Evolutionary conservation across 2,797 vertebrate genomes (phyloP), one percentile per base, ranked within the genome.

Genomic region (Sebastolobus altivelis): DNA sequence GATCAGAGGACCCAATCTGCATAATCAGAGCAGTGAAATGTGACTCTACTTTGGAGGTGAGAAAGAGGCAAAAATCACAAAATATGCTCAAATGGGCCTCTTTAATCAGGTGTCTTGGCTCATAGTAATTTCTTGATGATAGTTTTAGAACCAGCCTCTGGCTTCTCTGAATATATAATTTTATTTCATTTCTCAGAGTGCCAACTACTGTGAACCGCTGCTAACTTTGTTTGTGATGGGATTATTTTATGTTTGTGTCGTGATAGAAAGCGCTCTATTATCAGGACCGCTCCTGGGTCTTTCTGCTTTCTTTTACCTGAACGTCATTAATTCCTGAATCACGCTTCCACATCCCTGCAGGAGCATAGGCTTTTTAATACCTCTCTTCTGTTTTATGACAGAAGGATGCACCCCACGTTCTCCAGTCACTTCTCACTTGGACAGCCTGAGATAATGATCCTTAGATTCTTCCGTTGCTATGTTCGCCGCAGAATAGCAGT

Each of bases 381-480:
- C 67, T 79, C 22, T 77, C 31, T 66, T 65, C 59, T 75, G 25
- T 80, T 75, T 75, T 77, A 88, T 75, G 55, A 81, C 49, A 25
- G 71, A 54, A 13, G 27, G 56, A 54, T 75, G 35, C 82, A 73
- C 25, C 20, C 40, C 62, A 69, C 65, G 43, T 83, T 60, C 38
- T 70, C 49, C 61, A 62, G 71, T 72, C 71, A 71, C 85, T 81
- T 75, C 80, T 90, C 83, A 82, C 77, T 79, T 87, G 75, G 80
- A 81, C 71, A 81, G 46, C 52, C 67, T 77, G 75, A 79, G 81
- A 91, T 94, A 91, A 94, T 72, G 86, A 92, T 84, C 75, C 75
- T 71, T 84, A 75, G 83, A 89, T 83, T 83, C 55, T 79, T 68
- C 35, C 59, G 46, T 65, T 68, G 58, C 61, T 81, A 86, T 85